phyloP scores from a whole-genome alignment of 2,888 invertebrate species.

The Erpobdella octoculata region DNA sequence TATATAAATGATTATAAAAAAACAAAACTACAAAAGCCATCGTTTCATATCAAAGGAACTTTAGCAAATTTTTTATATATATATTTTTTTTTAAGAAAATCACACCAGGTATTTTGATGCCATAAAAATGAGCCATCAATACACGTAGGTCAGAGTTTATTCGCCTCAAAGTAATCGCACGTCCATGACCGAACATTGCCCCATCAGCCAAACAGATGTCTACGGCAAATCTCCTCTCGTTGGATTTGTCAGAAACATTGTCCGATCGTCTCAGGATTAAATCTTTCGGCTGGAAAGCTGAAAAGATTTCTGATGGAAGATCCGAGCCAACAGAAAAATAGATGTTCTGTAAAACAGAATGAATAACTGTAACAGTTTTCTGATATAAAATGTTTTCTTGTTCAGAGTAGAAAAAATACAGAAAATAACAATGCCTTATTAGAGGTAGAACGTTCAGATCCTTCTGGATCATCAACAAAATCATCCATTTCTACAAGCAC shows the following conservation, averaged over 20 bases:
- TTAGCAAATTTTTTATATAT: no score
- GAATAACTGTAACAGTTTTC: no score
- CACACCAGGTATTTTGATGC: slow-evolving; percentile 34
- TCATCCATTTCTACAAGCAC: slow-evolving; percentile 44
- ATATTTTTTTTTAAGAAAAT: no score
- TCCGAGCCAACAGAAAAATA: not conserved
- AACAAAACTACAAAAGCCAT: not conserved
- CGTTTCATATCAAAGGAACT: not conserved
- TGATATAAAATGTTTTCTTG: no score
- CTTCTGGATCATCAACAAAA: not conserved
- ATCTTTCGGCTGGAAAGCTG: not conserved
- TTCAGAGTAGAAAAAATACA: no score
- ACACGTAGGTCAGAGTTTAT: slow-evolving; percentile 37
- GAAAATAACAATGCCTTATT: no score
- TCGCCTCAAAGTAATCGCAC: slow-evolving; percentile 30
- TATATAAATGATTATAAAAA: not conserved
- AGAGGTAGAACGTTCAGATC: not conserved
- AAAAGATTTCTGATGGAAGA: not conserved
- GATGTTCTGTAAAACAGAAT: not conserved
- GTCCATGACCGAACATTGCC: not conserved
- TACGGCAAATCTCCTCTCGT: not conserved
- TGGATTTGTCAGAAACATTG: not conserved
- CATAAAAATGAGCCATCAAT: slow-evolving; percentile 42
- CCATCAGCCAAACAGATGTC: not conserved
- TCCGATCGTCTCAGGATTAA: not conserved